phyloP scores from a whole-genome alignment of 2,888 invertebrate genomes.

The Amphipyra tragopoginis region DNA sequence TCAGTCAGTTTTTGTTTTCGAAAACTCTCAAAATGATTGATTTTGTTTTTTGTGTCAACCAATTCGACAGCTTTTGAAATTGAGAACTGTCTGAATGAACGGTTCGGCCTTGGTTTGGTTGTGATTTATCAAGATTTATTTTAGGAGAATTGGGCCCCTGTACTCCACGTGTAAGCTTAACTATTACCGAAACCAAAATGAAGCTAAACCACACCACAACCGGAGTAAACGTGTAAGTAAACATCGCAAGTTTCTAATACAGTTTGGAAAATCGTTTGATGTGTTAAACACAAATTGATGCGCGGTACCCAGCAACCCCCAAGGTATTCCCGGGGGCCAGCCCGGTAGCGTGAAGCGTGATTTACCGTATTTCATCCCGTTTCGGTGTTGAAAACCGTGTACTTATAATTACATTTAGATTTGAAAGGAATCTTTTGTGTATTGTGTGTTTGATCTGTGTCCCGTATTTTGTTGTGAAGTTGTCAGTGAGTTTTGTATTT shows the following conservation, averaged over 20 bases:
- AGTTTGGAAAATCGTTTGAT: conserved; percentile 28
- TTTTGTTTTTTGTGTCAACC: too few relatives aligned
- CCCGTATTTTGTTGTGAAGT: neutral
- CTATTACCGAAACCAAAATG: too few relatives aligned
- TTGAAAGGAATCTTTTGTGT: conserved; percentile 24
- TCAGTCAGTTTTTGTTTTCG: too few relatives aligned
- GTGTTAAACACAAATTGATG: conserved; percentile 31
- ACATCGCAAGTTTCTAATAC: neutral
- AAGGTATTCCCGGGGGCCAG: neutral
- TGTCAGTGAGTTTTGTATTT: neutral
- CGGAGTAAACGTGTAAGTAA: too few relatives aligned
- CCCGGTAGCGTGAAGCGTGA: conserved; percentile 1
- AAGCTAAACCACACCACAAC: too few relatives aligned
- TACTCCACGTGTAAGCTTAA: too few relatives aligned
- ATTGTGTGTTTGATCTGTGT: conserved; percentile 2
- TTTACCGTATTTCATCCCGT: conserved; percentile 4
- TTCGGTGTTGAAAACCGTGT: neutral
- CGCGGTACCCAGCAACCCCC: conserved; percentile 3
- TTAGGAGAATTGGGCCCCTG: too few relatives aligned
- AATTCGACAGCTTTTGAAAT: too few relatives aligned
- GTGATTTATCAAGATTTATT: too few relatives aligned
- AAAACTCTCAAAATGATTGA: too few relatives aligned
- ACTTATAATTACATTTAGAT: conserved; percentile 17
- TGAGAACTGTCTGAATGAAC: too few relatives aligned
- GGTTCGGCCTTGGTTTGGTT: too few relatives aligned